These are phyloP conservation scores for Lepeophtheirus salmonis DNA, from an alignment of 1,140 invertebrate species.

Conservation along the genomic window DNA sequence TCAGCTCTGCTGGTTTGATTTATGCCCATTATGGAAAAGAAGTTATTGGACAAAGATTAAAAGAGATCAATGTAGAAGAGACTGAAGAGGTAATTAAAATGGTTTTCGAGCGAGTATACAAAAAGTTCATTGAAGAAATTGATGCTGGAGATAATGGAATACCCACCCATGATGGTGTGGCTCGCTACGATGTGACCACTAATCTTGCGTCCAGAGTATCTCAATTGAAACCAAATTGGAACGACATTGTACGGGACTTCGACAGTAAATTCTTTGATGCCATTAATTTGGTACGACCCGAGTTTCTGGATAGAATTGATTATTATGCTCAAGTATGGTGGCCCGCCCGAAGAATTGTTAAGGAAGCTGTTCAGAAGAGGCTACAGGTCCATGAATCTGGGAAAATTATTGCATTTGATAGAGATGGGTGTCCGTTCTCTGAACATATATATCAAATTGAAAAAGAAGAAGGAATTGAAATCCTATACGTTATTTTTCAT, in stretches of 20 bases:
- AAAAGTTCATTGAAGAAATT: slow-evolving; percentile 74
- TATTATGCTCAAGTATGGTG: slow-evolving; percentile 54
- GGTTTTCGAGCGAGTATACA: slow-evolving; percentile 68
- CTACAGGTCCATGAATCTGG: slow-evolving; percentile 38
- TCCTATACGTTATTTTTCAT: slow-evolving; percentile 6
- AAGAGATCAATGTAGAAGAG: slow-evolving; percentile 20
- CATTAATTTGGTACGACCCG: slow-evolving; percentile 51
- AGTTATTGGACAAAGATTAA: slow-evolving; percentile 40
- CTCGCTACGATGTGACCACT: slow-evolving; percentile 51
- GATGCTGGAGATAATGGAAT: slow-evolving; percentile 94
- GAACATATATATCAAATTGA: slow-evolving; percentile 67
- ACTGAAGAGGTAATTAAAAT: slow-evolving; percentile 30
- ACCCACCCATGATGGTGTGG: slow-evolving; percentile 42
- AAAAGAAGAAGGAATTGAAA: slow-evolving; percentile 40
- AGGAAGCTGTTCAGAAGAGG: slow-evolving; percentile 45
- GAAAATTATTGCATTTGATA: slow-evolving; percentile 49
- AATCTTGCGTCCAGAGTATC: slow-evolving; percentile 51
- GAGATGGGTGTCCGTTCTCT: slow-evolving; percentile 57
- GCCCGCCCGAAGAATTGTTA: slow-evolving; percentile 54
- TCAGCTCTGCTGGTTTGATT: slow-evolving; percentile 86
- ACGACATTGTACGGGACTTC: slow-evolving; percentile 31
- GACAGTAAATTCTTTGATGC: slow-evolving; percentile 37
- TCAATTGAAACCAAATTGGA: slow-evolving; percentile 71
- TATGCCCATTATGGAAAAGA: slow-evolving; percentile 75
- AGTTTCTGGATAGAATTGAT: slow-evolving; percentile 55